Evolutionary conservation across 1,140 invertebrate genomes (phyloP), one percentile per base, ranked within the genome.

Genomic region (Sarcophaga bullata): DNA sequence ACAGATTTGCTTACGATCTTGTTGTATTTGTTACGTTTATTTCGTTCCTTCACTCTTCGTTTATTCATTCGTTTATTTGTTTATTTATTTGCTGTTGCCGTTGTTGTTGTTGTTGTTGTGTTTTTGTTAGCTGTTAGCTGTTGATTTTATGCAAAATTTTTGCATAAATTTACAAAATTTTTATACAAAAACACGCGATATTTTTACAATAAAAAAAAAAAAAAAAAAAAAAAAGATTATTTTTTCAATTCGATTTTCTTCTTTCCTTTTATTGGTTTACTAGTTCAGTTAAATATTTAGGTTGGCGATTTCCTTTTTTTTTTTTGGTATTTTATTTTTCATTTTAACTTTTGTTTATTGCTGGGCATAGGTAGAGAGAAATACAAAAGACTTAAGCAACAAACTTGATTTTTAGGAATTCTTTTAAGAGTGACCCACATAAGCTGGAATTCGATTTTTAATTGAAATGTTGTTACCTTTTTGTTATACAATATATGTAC

Each of bases 91-190:
- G n/a, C n/a, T n/a, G 62, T 72, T 19, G 62, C 62, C 19, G 6
- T 11, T 54, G 2, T 72, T 62, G 58, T 7, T 72, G n/a, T 6
- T 25, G 17, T 72, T 25, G 62, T 19, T 25, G 19, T 72, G 25
- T 37, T 37, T 37, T 15, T 76, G n/a, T n/a, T n/a, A n/a, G n/a
- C n/a, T 76, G 50, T n/a, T 68, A 19, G 47, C 48, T 50, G 75
- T 25, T 50, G 17, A 13, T 78, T 17, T 78, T 50, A 50, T 78
- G 75, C 50, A 78, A n/a, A 25, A 78, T 78, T 78, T 78, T 50
- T 78, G 75, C 75, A 78, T 78, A 78, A 78, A 78, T 78, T 78
- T 78, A 78, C 75, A 78, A 78, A 78, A 78, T 52, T 78, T 78
- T 78, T 17, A 78, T 78, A 78, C 25, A 37, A 37, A 78, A 78